Evolutionary conservation across 2,797 vertebrate species (phyloP), one percentile per base, ranked within the genome.

Genomic region (Stomatorhinus walkeri): DNA sequence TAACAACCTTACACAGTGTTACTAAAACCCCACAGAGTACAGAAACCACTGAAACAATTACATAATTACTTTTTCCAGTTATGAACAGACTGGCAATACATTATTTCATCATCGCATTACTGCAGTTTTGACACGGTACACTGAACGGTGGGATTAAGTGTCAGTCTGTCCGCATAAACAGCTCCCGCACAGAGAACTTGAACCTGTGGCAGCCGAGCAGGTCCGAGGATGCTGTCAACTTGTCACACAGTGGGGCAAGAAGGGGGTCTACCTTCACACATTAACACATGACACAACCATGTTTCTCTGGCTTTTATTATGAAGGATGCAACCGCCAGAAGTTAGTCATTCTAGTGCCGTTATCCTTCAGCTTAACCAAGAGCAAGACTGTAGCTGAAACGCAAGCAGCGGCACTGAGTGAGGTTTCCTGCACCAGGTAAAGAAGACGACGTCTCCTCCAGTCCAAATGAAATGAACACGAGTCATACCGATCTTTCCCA

Each of bases 1-100:
- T 19, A 19, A 14, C 5, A 49, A 49, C 87, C 36, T 81, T 68
- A 19, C 24, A 88, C 32, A 32, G 64, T 7, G 3, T 79, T 43
- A n/a, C 68, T 56, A 49, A 79, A 54, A 85, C 28, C 87, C 7
- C 68, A 46, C 76, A 81, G 32, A 32, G 32, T 40, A 36, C 5
- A 88, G 32, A 64, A 51, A 87, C 51, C 49, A 43, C 51, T 88
- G 49, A 88, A 36, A 83, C 40, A 40, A 56, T 46, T 56, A 83
- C 5, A 56, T 54, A 40, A n/a, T 59, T 36, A 52, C 51, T 88
- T 24, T 46, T 83, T 59, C 48, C 48, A 52, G 49, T 36, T 54
- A 49, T 22, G 6, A 28, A 32, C 24, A 36, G 43, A 85, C 40
- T 48, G 46, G 46, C 19, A 84, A 49, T 84, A 48, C 43, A 72